A percentile compares a stretch with the other conserved stretches of the same genome.
phyloP scores from a whole-genome alignment of 2,797 vertebrate species.

The Tapera naevia region DNA sequence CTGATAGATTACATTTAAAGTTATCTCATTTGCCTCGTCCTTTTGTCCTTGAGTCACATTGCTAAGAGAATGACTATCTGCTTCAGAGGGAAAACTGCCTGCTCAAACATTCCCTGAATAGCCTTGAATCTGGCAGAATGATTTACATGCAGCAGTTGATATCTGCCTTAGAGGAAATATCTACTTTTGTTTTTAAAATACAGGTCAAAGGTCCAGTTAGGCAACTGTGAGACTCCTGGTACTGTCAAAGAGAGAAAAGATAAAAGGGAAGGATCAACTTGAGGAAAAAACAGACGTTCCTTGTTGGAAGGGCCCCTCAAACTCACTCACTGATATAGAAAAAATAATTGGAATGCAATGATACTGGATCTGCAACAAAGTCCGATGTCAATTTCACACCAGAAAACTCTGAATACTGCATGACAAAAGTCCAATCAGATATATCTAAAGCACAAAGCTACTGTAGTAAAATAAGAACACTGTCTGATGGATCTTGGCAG shows the following conservation, averaged over 20 bases:
- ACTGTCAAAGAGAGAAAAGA: not conserved
- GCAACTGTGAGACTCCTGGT: not conserved
- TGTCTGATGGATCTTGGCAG: not conserved
- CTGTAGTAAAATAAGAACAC: not conserved
- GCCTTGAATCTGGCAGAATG: not conserved
- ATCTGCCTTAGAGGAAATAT: not conserved
- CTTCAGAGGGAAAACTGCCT: not conserved
- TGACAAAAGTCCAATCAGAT: not conserved
- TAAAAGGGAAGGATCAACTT: not conserved
- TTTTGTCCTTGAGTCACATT: conserved; percentile 7
- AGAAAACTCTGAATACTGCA: not conserved
- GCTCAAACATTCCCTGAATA: not conserved
- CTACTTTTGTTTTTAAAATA: not conserved
- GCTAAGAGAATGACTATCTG: not conserved
- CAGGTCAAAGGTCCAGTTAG: not conserved
- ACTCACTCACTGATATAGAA: not conserved
- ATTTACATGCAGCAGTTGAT: not conserved
- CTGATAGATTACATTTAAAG: conserved; percentile 3
- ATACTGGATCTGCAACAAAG: not conserved
- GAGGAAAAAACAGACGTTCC: not conserved
- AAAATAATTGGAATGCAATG: not conserved
- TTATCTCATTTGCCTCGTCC: not conserved
- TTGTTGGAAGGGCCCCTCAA: not conserved
- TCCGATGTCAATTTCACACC: not conserved
- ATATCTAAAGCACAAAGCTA: not conserved